Percentiles rank a stretch among this genome's conserved stretches.
Conservation (phyloP, 2,797 vertebrate species). For the Miichthys miiuy region DNA sequence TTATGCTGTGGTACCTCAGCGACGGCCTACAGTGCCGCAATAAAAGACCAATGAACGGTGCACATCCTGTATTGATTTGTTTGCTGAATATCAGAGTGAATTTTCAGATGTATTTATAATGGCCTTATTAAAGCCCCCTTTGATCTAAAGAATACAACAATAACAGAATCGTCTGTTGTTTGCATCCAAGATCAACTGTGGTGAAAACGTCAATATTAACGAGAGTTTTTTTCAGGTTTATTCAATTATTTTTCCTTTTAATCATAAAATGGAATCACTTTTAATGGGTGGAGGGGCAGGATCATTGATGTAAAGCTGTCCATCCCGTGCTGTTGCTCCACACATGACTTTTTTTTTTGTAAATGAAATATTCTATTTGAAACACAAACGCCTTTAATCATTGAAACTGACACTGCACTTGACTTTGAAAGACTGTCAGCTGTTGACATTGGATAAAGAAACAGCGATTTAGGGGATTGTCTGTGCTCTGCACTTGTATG, state of each 20-base stretch:
- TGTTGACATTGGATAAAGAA: constrained; percentile 71
- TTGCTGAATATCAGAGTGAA: constrained; percentile 87
- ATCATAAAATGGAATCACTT: constrained; percentile 75
- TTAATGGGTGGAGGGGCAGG: constrained; percentile 47
- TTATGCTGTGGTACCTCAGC: constrained; percentile 78
- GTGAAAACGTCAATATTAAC: constrained; percentile 74
- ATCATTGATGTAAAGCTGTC: constrained; percentile 71
- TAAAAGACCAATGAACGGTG: constrained; percentile 84
- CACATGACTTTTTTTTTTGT: constrained; percentile 61
- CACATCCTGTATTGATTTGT: constrained; percentile 89
- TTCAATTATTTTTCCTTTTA: constrained; percentile 76
- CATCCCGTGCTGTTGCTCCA: constrained; percentile 46
- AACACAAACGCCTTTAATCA: constrained; percentile 82
- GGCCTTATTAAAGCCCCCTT: constrained; percentile 87
- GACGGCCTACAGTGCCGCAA: constrained; percentile 76
- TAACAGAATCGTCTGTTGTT: constrained; percentile 78
- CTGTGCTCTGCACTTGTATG: constrained; percentile 33
- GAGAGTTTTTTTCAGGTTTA: constrained; percentile 56
- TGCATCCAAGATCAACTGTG: constrained; percentile 63
- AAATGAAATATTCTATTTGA: constrained; percentile 85
- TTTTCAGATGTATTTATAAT: constrained; percentile 90
- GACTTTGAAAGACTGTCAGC: constrained; percentile 69
- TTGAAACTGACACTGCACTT: constrained; percentile 73
- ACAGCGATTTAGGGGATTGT: constrained; percentile 38
- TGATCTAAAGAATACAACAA: constrained; percentile 87